Evolutionary conservation across 1,140 invertebrate species (phyloP).

Genomic region (Doryteuthis pealeii): DNA sequence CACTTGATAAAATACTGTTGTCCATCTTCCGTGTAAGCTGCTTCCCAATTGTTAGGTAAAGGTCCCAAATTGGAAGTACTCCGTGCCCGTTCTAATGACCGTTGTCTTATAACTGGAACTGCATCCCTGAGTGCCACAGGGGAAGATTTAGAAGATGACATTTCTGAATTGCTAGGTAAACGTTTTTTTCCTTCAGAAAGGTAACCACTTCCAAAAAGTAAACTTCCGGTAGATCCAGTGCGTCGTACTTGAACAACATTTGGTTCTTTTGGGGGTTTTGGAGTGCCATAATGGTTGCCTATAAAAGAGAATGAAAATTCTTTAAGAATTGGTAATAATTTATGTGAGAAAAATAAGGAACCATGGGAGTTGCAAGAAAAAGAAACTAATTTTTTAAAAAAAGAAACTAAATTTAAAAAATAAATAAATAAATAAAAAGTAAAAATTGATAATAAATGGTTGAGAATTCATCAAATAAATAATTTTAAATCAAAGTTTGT

Average conservation of each 20-base stretch:
- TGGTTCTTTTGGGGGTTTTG: slow-evolving; percentile 60
- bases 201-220: slow-evolving; percentile 63
- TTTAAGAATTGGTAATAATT: no score
- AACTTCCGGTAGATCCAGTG: slow-evolving; percentile 48
- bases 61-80: slow-evolving; percentile 72
- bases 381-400: not conserved
- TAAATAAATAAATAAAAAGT: no score
- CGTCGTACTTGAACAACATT: slow-evolving; percentile 41
- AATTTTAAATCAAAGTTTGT: no score
- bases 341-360: no score
- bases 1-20: slow-evolving; percentile 98
- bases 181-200: slow-evolving; percentile 67
- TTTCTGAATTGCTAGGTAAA: slow-evolving; percentile 63
- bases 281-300: slow-evolving; percentile 64
- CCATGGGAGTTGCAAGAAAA: no score
- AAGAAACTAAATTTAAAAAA: no score
- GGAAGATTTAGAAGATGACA: slow-evolving; percentile 41
- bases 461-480: no score
- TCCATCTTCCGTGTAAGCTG: slow-evolving; percentile 92
- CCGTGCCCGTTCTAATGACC: slow-evolving; percentile 44
- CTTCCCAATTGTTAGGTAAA: slow-evolving; percentile 94
- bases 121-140: slow-evolving; percentile 35
- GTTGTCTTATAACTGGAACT: slow-evolving; percentile 36
- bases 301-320: slow-evolving; percentile 23
- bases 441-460: no score